Evolutionary conservation across 2,797 vertebrate species (phyloP).

Genomic region (Setipinna tenuifilis): DNA sequence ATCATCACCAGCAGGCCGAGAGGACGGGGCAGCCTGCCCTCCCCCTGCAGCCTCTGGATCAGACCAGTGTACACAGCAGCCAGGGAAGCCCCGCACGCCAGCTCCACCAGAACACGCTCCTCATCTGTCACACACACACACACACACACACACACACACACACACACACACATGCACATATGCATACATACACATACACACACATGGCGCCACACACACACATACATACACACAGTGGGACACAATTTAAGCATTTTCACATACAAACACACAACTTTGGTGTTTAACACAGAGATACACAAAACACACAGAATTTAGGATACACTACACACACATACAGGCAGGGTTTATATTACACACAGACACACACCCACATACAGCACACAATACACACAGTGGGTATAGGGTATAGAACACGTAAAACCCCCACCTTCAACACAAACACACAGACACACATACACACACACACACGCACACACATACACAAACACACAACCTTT

Average conservation of each 20-base stretch:
- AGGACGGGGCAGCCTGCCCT: slow-evolving; percentile 55
- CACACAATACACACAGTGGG: too few species aligned
- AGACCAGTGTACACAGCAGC: slow-evolving; percentile 63
- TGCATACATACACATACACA: background rate
- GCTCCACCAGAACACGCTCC: slow-evolving; percentile 67
- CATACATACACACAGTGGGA: background rate
- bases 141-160: background rate
- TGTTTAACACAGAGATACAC: background rate
- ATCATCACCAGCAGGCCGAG: slow-evolving; percentile 61
- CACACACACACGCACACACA: too few species aligned
- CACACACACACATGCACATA: background rate
- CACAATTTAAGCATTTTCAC: background rate
- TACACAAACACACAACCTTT: too few species aligned
- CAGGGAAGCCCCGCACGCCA: slow-evolving; percentile 63
- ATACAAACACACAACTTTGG: background rate
- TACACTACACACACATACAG: background rate
- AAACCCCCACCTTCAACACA: too few species aligned
- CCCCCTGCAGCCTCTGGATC: slow-evolving; percentile 57
- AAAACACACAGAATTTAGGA: background rate
- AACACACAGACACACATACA: too few species aligned
- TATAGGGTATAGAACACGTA: too few species aligned
- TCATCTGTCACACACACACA: slow-evolving; percentile 55
- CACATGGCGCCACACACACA: background rate
- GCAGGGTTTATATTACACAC: background rate
- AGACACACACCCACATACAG: background rate